These are phyloP conservation scores for Peromyscus californicus DNA, from an alignment of 2,113 vertebrate species.

Conservation along the genomic window DNA sequence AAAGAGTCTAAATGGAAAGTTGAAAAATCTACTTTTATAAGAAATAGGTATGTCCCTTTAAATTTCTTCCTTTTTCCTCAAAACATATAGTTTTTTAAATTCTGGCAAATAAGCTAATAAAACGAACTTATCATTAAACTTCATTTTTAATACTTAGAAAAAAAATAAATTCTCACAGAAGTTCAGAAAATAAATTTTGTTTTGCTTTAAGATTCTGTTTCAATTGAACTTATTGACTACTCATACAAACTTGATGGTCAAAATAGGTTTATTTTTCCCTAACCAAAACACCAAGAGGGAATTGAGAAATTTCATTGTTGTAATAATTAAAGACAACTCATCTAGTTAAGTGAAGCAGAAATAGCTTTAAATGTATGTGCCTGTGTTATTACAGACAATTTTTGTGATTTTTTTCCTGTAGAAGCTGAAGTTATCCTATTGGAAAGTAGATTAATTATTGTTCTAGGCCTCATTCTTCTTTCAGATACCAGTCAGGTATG, in stretches of 20 bases:
- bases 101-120: background rate
- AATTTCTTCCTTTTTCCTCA: background rate
- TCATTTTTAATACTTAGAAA: background rate
- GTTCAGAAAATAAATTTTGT: background rate
- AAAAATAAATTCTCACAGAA: background rate
- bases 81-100: background rate
- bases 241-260: background rate
- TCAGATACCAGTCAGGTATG: background rate
- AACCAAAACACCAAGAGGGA: background rate
- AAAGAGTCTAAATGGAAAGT: background rate
- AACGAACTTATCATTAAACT: background rate
- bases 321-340: background rate
- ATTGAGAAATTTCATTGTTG: background rate
- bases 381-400: background rate
- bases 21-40: background rate
- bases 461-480: background rate
- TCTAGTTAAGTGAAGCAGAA: background rate
- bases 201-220: background rate
- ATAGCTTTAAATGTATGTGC: background rate
- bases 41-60: background rate
- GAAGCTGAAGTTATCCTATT: background rate
- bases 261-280: background rate
- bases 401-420: background rate
- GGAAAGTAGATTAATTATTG: background rate
- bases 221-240: background rate